Conservation (phyloP, 2,888 invertebrate species). For the Lochmaea capreae region DNA sequence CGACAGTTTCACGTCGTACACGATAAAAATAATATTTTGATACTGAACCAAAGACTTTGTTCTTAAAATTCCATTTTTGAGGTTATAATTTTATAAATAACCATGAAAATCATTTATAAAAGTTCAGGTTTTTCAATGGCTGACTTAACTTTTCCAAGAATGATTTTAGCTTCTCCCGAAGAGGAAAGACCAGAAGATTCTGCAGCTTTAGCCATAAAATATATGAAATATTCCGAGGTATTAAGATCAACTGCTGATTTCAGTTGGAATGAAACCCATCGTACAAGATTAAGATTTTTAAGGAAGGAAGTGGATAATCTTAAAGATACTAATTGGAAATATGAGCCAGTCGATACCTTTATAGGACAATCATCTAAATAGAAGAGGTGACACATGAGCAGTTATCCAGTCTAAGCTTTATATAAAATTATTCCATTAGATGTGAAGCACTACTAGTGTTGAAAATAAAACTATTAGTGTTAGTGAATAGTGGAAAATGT, state of each 20-base stretch:
- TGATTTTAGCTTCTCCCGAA: slow-evolving; percentile 56
- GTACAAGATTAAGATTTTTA: slow-evolving; percentile 76
- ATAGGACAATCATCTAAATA: slow-evolving; percentile 66
- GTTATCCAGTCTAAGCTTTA: no score
- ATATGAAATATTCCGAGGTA: slow-evolving; percentile 58
- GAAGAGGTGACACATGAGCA: neutral
- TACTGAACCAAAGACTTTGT: neutral
- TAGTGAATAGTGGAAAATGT: no score
- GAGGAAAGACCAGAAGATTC: slow-evolving; percentile 54
- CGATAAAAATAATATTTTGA: neutral
- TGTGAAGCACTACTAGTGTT: no score
- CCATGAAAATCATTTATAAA: slow-evolving; percentile 12
- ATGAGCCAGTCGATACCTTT: slow-evolving; percentile 77
- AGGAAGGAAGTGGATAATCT: slow-evolving; percentile 82
- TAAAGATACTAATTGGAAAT: slow-evolving; percentile 86
- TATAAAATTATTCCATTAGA: no score
- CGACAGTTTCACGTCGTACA: no score
- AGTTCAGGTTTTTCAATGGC: slow-evolving; percentile 43
- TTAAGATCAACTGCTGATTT: slow-evolving; percentile 56
- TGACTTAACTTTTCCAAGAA: slow-evolving; percentile 55
- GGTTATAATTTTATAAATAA: neutral
- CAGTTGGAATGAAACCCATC: slow-evolving; percentile 72
- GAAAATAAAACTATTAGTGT: no score
- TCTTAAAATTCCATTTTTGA: neutral
- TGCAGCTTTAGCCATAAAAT: slow-evolving; percentile 49